Base-by-base conservation (phyloP, 2,113 vertebrate species). In the Corythornis vintsioides region DNA sequence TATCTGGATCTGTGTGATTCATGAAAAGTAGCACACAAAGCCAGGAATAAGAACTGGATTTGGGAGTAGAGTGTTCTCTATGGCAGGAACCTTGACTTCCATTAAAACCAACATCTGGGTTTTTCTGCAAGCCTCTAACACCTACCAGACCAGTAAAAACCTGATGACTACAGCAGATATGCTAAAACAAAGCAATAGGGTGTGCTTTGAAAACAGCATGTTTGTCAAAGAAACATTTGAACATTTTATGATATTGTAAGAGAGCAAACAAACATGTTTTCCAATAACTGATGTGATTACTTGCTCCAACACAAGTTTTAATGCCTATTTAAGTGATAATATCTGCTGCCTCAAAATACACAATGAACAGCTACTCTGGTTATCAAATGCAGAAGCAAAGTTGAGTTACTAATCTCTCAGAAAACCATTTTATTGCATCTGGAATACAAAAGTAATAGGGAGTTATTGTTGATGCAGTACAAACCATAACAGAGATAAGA, bases 371-470 rank as follows among this genome's bases (percentile, higher is more conserved):
- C 72, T 96, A 92, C 57, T 94, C 61, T 63, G 53, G 25, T 59
- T 91, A 95, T 94, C 89, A 85, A 95, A 94, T 83, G 74, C 72
- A 94, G 90, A 93, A 95, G 57, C 45, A 89, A 96, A 92, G 74
- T 53, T 72, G 69, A 89, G 67, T 45, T 80, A 84, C 15, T 92
- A 83, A 87, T 81, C 52, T 88, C 87, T 75, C 19, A 7, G 55
- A 79, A 92, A 89, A 83, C 15, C 28, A 28, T 42, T 75, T 81
- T 81, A 83, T 86, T 92, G 47, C 35, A 78, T 79, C 77, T 89
- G 53, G 47, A 65, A 77, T 71, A 85, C 60, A 85, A 80, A 90
- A 67, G n/a, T 29, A 82, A 60, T 52, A 31, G 79, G 24, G 33
- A 38, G 38, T 70, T 90, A 60, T 81, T 94, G 67, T n/a, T 72